A percentile compares a stretch with the other conserved stretches of the same genome.
Conservation (phyloP, 2,113 vertebrate species). For the Gallinago media region DNA sequence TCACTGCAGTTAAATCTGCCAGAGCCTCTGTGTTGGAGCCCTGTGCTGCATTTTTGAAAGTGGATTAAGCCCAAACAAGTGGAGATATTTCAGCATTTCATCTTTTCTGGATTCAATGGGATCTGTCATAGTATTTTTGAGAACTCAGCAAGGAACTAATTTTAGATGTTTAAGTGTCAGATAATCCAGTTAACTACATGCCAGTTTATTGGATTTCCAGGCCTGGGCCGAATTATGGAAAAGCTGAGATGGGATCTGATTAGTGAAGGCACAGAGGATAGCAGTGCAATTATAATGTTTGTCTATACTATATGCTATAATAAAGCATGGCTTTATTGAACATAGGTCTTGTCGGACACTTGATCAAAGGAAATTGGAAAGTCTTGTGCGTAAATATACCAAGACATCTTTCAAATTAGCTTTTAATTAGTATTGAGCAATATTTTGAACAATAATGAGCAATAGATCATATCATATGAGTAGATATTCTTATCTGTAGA, state of each 20-base stretch:
- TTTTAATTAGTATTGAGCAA: conserved; percentile 31
- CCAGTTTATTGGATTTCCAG: conserved; percentile 32
- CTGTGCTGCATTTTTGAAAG: accelerated
- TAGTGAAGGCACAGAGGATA: not conserved
- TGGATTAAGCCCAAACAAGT: not conserved
- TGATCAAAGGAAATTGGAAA: not conserved
- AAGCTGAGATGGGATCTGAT: conserved; percentile 14
- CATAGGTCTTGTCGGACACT: not conserved
- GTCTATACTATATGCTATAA: not conserved
- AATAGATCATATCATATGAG: not conserved
- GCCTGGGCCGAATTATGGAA: not conserved
- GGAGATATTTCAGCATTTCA: not conserved
- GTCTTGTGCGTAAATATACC: not conserved
- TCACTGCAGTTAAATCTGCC: not conserved
- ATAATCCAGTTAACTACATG: conserved; percentile 15
- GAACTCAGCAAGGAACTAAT: not conserved
- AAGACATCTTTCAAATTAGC: not conserved
- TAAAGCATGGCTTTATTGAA: not conserved
- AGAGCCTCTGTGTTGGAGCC: not conserved
- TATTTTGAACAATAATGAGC: not conserved
- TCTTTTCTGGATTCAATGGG: not conserved
- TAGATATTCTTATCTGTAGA: not conserved
- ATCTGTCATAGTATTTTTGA: not conserved
- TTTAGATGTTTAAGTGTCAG: conserved; percentile 33
- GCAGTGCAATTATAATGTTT: not conserved